Conservation (phyloP, 2,797 vertebrate genomes). For the Saxicola maurus region DNA sequence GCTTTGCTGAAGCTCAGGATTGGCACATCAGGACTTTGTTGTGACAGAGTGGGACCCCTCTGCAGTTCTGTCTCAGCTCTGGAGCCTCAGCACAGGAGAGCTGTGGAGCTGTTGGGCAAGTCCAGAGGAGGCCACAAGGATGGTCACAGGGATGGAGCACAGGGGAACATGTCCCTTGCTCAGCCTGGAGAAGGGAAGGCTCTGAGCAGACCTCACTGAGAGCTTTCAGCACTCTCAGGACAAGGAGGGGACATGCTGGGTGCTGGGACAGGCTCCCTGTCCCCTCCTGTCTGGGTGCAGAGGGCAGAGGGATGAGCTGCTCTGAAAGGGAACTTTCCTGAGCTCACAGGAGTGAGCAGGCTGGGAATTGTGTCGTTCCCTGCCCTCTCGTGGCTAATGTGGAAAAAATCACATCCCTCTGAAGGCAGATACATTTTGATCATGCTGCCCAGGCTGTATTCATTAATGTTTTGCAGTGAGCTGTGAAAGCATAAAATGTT, state of each 20-base stretch:
- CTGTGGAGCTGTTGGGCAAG: not conserved
- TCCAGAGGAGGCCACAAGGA: not conserved
- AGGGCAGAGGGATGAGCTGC: not conserved
- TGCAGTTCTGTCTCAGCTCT: not conserved
- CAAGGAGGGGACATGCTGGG: not conserved
- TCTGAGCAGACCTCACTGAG: accelerated
- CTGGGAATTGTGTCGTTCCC: not conserved
- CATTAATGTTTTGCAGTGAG: not conserved
- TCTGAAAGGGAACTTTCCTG: not conserved
- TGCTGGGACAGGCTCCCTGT: not conserved
- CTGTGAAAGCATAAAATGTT: not conserved
- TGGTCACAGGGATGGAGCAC: not conserved
- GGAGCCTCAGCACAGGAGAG: not conserved
- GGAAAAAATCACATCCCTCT: not conserved
- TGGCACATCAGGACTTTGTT: not conserved
- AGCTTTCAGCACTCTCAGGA: not conserved
- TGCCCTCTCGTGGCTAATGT: conserved; percentile 49
- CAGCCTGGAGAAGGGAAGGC: not conserved
- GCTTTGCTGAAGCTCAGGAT: not conserved
- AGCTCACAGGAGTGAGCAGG: not conserved
- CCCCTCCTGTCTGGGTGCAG: not conserved
- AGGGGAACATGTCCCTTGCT: not conserved
- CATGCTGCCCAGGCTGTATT: not conserved
- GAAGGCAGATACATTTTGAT: not conserved
- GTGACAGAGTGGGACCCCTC: not conserved